A percentile compares a stretch with the other conserved stretches of the same genome.
phyloP scores from a whole-genome alignment of 2,113 vertebrate species.

The Alces alces region DNA sequence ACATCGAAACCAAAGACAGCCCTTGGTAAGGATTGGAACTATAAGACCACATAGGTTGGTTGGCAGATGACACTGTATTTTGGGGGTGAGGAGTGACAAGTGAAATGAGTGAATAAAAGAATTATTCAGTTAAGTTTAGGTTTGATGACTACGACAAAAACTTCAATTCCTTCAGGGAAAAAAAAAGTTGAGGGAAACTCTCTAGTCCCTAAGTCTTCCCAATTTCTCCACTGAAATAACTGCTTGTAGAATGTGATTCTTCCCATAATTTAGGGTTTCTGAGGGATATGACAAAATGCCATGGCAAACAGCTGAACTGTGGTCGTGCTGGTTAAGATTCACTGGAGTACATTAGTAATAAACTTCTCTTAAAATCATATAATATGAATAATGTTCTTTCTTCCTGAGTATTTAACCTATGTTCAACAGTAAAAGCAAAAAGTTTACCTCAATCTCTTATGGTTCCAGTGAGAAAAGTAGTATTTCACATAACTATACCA shows the following conservation, averaged over 20 bases:
- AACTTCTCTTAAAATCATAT: neutral
- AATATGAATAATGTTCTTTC: neutral
- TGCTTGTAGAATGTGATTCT: neutral
- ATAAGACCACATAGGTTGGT: rapidly evolving
- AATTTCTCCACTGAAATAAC: neutral
- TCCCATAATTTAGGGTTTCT: neutral
- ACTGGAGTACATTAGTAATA: neutral
- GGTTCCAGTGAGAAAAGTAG: neutral
- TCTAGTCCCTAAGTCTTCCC: neutral
- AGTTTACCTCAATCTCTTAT: neutral
- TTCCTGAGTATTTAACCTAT: neutral
- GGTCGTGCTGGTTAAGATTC: neutral
- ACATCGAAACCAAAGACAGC: neutral
- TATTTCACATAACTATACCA: neutral
- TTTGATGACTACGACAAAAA: neutral
- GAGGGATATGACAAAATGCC: neutral
- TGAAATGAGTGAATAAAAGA: neutral
- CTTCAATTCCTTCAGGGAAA: neutral
- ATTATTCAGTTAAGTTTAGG: neutral
- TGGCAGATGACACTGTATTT: too few species aligned
- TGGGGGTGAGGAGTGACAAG: too few species aligned
- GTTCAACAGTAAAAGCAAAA: neutral
- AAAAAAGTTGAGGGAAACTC: neutral
- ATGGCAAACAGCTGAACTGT: neutral
- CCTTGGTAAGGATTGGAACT: neutral